phyloP scores from a whole-genome alignment of 2,113 vertebrate species.

The Grus americana region DNA sequence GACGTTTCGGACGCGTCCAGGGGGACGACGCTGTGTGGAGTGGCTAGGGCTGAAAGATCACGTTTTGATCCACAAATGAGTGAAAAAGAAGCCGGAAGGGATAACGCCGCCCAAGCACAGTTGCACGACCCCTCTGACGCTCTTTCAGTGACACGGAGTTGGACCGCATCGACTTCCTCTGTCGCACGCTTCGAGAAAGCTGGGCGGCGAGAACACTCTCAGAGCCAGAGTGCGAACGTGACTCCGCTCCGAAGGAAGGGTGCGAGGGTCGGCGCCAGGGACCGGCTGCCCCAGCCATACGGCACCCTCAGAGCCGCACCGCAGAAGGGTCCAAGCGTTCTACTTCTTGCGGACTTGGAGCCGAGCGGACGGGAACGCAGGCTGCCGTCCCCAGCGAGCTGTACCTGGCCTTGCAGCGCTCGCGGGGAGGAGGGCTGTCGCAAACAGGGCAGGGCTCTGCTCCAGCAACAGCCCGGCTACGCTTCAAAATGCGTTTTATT shows the following conservation, averaged over 20 bases:
- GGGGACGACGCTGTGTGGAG: rapidly evolving
- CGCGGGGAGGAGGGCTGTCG: neutral
- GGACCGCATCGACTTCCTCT: rapidly evolving
- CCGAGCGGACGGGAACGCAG: neutral
- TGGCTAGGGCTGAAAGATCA: neutral
- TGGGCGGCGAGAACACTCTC: neutral
- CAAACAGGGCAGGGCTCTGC: neutral
- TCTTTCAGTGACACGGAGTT: rapidly evolving
- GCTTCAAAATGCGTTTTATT: neutral
- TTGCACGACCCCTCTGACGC: neutral
- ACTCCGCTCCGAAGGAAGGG: neutral
- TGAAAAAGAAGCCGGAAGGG: neutral
- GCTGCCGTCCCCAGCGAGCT: neutral
- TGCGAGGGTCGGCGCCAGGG: rapidly evolving
- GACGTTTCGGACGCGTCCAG: rapidly evolving
- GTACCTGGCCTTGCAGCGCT: rapidly evolving
- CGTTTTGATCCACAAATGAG: neutral
- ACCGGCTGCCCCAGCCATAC: neutral
- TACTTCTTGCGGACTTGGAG: neutral
- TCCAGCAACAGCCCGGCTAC: neutral
- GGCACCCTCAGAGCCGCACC: rapidly evolving
- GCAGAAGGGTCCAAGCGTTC: neutral
- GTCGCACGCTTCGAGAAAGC: rapidly evolving
- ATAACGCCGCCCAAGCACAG: rapidly evolving
- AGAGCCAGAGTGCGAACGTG: neutral